phyloP scores from a whole-genome alignment of 64 coral and sea anemone species.

The Actinia tenebrosa region DNA sequence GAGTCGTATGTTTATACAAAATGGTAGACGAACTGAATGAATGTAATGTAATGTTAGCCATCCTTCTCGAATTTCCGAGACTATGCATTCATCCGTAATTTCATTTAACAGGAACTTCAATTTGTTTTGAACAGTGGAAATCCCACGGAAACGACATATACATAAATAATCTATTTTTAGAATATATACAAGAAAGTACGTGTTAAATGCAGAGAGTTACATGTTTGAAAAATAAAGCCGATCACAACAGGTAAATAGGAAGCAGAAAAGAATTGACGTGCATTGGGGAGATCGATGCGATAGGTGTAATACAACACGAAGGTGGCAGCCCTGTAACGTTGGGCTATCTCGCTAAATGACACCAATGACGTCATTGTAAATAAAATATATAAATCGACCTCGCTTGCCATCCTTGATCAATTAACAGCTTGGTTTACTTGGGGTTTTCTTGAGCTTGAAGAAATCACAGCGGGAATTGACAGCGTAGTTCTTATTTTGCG shows the following conservation, averaged over 20 bases:
- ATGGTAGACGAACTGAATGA: background rate
- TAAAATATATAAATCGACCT: background rate
- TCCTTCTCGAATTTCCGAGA: background rate
- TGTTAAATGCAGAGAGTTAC: background rate
- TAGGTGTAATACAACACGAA: background rate
- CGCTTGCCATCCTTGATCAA: background rate
- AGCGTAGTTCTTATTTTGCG: background rate
- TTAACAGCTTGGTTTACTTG: conserved; percentile 5
- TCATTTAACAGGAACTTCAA: background rate
- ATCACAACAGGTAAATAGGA: background rate
- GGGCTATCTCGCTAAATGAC: background rate
- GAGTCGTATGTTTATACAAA: background rate
- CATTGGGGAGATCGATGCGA: background rate
- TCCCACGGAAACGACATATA: background rate
- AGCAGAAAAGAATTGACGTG: background rate
- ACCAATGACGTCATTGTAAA: conserved; percentile 4
- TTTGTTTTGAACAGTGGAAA: background rate
- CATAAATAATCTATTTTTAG: conserved; percentile 5
- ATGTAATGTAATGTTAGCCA: background rate
- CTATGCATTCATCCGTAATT: background rate
- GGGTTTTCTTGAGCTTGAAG: background rate
- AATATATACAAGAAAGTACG: background rate
- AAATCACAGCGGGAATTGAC: background rate
- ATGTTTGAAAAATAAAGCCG: background rate
- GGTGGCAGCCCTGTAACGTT: background rate